A percentile compares a stretch with the other conserved stretches of the same genome.
phyloP scores from a whole-genome alignment of 2,888 invertebrate genomes.

The Drosophila demipolita region DNA sequence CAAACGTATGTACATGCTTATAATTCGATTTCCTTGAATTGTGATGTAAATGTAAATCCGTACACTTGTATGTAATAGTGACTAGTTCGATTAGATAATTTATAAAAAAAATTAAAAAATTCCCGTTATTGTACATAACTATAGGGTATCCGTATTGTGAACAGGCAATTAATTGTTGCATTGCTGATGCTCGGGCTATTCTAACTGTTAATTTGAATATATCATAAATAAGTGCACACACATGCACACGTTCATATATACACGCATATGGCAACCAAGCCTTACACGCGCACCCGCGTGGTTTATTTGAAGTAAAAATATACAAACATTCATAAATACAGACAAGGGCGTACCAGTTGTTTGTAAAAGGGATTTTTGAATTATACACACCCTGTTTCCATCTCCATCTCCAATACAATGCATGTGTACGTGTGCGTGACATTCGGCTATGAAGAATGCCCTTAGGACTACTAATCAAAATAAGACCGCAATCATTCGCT shows the following conservation, averaged over 20 bases:
- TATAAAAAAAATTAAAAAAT: conserved; percentile 29
- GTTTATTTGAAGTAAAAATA: conserved; percentile 7
- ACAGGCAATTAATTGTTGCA: conserved; percentile 21
- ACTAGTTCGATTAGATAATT: conserved; percentile 68
- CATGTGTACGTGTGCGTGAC: not conserved
- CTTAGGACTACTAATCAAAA: not conserved
- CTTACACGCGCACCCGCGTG: conserved; percentile 28
- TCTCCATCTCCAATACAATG: not conserved
- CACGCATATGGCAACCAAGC: not conserved
- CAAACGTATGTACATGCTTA: conserved; percentile 39
- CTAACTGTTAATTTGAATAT: conserved; percentile 25
- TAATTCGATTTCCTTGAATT: conserved; percentile 9
- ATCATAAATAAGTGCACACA: conserved; percentile 17
- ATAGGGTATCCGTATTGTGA: conserved; percentile 28
- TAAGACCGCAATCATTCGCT: not conserved
- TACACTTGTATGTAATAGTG: conserved; percentile 6
- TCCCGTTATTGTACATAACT: conserved; percentile 27
- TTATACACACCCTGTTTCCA: not conserved
- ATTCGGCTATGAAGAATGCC: not conserved
- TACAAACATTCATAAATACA: not conserved
- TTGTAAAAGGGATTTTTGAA: not conserved
- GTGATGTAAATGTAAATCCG: not conserved
- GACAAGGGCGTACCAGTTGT: not conserved
- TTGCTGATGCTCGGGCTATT: conserved; percentile 1
- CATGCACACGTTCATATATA: conserved; percentile 3